Evolutionary conservation across 1,140 invertebrate genomes (phyloP).

Genomic region (Heliconius melpomene): DNA sequence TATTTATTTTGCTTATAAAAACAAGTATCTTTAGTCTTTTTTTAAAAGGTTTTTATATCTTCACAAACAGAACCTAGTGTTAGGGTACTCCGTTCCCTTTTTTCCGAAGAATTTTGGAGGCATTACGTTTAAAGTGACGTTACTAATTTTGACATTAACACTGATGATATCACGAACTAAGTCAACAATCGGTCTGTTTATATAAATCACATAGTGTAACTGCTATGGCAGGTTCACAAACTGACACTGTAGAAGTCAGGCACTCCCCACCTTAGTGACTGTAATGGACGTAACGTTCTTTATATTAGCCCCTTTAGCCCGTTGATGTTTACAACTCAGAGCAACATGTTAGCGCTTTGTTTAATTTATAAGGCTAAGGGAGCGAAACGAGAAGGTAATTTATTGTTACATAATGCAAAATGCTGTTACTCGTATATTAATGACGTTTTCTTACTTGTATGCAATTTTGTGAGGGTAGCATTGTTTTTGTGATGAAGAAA

Average conservation of each 20-base stretch:
- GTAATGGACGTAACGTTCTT: constrained; percentile 39
- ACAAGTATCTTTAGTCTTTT: not conserved
- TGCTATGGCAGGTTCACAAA: constrained; percentile 33
- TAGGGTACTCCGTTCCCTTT: not conserved
- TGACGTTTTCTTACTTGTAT: constrained; percentile 1
- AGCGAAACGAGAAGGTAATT: constrained; percentile 6
- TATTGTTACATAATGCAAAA: constrained; percentile 10
- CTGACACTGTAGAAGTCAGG: constrained; percentile 35
- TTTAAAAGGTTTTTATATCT: no score
- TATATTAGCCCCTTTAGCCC: constrained; percentile 30
- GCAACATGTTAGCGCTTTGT: constrained; percentile 33
- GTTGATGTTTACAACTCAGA: constrained; percentile 30
- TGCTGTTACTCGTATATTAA: not conserved
- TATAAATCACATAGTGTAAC: constrained; percentile 3
- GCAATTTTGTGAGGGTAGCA: not conserved
- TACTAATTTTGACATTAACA: no score
- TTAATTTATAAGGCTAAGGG: constrained; percentile 26
- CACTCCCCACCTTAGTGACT: constrained; percentile 33
- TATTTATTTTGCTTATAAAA: no score
- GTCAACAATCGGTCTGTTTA: not conserved
- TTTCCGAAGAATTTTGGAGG: not conserved
- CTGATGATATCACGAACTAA: no score
- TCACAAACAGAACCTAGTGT: not conserved
- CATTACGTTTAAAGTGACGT: no score
- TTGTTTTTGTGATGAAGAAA: not conserved